Base-by-base conservation (phyloP, 2,888 invertebrate genomes). In the Agriotes lineatus region DNA sequence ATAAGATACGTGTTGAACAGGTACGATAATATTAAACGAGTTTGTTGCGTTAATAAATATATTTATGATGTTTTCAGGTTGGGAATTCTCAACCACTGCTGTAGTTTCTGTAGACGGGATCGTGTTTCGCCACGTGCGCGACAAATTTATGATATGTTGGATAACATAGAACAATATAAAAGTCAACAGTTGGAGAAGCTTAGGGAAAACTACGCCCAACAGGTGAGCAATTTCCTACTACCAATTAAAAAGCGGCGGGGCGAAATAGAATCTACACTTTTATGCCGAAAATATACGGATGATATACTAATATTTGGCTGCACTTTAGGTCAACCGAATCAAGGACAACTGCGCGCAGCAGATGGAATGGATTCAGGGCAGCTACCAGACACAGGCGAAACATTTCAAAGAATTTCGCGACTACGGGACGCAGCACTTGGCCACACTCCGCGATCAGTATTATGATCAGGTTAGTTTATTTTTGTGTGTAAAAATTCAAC, bases 301-400 rank as follows among this genome's bases (percentile, higher is more conserved):
- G n/a, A n/a, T n/a, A n/a, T n/a, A n/a, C n/a, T n/a, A n/a, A n/a
- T n/a, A 25, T 25, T 25, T 25, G 3, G 25, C 25, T 7, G 3
- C 7, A 20, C 37, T 45, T 10, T 56, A 78, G 92, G 95, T 96
- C 76, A 93, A 93, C 83, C 89, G 94, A 73, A 96, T 97, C 78
- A 93, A 94, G 80, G 96, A 97, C 80, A 97, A 97, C 81, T 97
- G 97, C 82, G 90, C 93, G 20, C 94, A 94, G 82, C 97, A 97
- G 86, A 93, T 96, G 86, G 97, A 97, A 79, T 95, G 95, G 91
- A 94, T 97, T 74, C 92, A 96, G 80, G 94, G 91, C 81, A 96
- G 96, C 82, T 97, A 97, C 83, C 92, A 93, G 77, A 89, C 91
- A 35, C 97, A 97, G 85, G 91, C 95, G 52, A 93, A 91, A 78